phyloP scores from a whole-genome alignment of 2,797 vertebrate genomes.

The Cirrhinus mrigala region DNA sequence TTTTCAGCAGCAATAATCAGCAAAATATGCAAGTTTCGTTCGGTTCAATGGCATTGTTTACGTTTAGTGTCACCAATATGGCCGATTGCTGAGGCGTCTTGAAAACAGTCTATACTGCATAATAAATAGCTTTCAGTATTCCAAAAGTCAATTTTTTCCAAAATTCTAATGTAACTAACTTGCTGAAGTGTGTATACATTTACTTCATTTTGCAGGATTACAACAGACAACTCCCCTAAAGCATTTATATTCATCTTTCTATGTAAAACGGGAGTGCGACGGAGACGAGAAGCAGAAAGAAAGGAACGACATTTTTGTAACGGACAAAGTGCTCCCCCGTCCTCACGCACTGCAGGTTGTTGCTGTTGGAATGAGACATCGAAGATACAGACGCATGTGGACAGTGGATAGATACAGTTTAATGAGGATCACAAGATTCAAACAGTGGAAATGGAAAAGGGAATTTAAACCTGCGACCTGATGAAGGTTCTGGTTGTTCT shows the following conservation, averaged over 20 bases:
- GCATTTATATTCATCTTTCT: constrained; percentile 64
- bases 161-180: background rate
- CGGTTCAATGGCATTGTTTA: no score
- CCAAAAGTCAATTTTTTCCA: background rate
- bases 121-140: background rate
- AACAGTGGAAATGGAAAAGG: constrained; percentile 39
- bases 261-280: constrained; percentile 51
- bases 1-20: no score
- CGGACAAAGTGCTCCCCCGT: constrained; percentile 53
- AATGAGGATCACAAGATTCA: constrained; percentile 47
- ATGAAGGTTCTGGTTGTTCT: constrained; percentile 45
- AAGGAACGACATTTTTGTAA: constrained; percentile 45
- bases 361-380: constrained; percentile 46
- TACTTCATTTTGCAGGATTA: constrained; percentile 50
- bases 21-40: no score
- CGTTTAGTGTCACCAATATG: no score
- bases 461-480: constrained; percentile 40
- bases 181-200: background rate
- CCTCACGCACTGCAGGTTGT: constrained; percentile 46
- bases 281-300: constrained; percentile 46
- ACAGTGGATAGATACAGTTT: constrained; percentile 19
- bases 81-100: no score
- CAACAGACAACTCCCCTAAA: constrained; percentile 61
- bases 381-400: constrained; percentile 51
- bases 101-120: background rate